phyloP scores from a whole-genome alignment of 2,113 vertebrate genomes.

The Ascaphus truei region DNA sequence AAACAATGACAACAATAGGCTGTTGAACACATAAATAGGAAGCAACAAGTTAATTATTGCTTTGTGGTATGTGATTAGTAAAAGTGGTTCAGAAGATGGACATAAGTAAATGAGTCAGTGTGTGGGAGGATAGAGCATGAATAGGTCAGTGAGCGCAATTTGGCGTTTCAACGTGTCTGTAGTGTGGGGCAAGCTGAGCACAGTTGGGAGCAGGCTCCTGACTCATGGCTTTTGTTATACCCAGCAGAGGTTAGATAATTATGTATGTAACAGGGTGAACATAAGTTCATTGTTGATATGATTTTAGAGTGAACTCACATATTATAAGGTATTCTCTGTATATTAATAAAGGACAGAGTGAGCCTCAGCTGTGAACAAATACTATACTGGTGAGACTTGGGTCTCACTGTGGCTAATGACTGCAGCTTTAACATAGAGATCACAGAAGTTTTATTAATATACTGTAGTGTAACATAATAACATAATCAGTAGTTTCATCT shows the following conservation, averaged over 20 bases:
- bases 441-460: too few relatives aligned
- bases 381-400: too few relatives aligned
- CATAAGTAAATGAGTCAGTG: constrained; percentile 1
- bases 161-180: background rate
- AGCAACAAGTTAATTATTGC: too few relatives aligned
- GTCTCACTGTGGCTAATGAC: too few relatives aligned
- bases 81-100: background rate
- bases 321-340: background rate
- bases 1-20: too few relatives aligned
- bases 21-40: too few relatives aligned
- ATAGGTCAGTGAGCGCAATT: background rate
- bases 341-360: background rate
- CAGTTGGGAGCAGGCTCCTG: constrained; percentile 8
- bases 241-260: background rate
- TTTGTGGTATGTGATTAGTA: background rate
- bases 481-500: too few relatives aligned
- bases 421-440: too few relatives aligned
- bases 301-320: background rate
- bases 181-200: constrained; percentile 15
- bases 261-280: background rate
- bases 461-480: too few relatives aligned
- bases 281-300: constrained; percentile 9
- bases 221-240: background rate
- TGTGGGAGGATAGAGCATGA: constrained; percentile 2
- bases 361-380: background rate